phyloP scores from a whole-genome alignment of 1,140 invertebrate species.

The Atta colombica region DNA sequence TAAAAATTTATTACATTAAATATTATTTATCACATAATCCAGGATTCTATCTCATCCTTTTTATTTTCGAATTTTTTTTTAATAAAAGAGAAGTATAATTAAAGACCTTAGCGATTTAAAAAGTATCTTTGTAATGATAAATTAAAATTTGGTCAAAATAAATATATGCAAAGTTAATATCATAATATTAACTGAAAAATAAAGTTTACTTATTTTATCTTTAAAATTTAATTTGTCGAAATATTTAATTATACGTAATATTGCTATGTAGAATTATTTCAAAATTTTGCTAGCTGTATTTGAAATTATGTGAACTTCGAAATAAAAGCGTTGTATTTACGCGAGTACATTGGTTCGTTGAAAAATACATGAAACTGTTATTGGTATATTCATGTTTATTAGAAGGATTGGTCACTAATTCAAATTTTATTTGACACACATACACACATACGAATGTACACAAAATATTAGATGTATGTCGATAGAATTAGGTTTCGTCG shows the following conservation, averaged over 20 bases:
- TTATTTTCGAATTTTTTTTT: not conserved
- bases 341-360: too few relatives aligned
- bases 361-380: not conserved
- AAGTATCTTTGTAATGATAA: not conserved
- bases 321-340: not conserved
- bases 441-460: not conserved
- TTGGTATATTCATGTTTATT: not conserved
- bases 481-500: not conserved
- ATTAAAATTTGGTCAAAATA: not conserved
- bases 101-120: not conserved
- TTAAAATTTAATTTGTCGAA: constrained; percentile 3
- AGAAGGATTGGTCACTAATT: not conserved
- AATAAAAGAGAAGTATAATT: not conserved
- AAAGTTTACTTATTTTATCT: not conserved
- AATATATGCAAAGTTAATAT: not conserved
- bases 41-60: not conserved
- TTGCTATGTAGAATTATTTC: not conserved
- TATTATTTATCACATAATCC: not conserved
- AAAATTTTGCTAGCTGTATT: not conserved
- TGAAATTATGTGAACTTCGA: not conserved
- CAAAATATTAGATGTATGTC: not conserved
- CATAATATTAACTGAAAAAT: not conserved
- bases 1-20: too few relatives aligned
- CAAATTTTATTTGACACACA: not conserved
- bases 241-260: not conserved